Evolutionary conservation across 2,888 invertebrate genomes (phyloP).

Genomic region (Limnephilus auricula): DNA sequence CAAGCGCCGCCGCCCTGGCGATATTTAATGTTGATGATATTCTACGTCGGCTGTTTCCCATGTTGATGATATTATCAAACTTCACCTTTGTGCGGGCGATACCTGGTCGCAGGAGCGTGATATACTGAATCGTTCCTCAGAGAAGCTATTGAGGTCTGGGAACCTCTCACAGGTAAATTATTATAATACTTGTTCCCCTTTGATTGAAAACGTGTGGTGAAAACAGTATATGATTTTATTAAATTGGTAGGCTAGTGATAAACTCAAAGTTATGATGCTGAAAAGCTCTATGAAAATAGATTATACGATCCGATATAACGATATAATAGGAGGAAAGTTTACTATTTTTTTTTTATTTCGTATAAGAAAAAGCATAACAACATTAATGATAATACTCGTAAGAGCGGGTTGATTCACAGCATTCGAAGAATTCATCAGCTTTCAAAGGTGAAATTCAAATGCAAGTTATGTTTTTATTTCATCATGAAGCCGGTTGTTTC

Average conservation of each 20-base stretch:
- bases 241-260: not conserved
- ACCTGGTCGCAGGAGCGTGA: slow-evolving; percentile 23
- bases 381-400: no score
- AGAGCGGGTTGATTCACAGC: no score
- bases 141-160: not conserved
- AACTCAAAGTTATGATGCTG: no score
- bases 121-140: not conserved
- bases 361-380: no score
- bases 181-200: not conserved
- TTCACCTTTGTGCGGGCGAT: not conserved
- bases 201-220: not conserved
- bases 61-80: not conserved
- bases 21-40: slow-evolving; percentile 2
- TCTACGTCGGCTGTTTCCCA: not conserved
- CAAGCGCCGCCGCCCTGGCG: not conserved
- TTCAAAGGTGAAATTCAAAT: no score
- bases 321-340: no score
- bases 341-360: no score
- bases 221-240: not conserved
- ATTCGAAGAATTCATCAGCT: no score
- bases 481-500: no score
- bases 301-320: no score
- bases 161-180: not conserved
- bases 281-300: no score
- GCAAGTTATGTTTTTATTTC: no score